These are phyloP conservation scores for Quadroppia sp. DNA, from an alignment of 2,888 invertebrate genomes.

Conservation along the genomic window DNA sequence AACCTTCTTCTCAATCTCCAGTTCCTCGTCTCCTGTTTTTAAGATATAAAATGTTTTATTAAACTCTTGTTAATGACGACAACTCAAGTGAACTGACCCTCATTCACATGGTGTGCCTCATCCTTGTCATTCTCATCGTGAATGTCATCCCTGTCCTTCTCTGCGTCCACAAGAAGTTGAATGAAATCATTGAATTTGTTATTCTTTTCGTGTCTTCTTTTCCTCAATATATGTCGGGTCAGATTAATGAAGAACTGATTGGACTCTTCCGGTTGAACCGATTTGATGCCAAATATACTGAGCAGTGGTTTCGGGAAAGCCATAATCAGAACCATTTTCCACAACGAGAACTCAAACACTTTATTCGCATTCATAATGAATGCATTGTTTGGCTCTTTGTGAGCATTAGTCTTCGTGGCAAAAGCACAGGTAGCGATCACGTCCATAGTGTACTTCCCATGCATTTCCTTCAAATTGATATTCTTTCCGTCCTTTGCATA, in stretches of 20 bases:
- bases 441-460: slow-evolving; percentile 61
- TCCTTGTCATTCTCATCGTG: not conserved
- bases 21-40: not conserved
- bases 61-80: not conserved
- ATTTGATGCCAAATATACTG: no score
- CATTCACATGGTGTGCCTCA: slow-evolving; percentile 35
- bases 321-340: no score
- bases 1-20: slow-evolving; percentile 24
- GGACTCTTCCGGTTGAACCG: no score
- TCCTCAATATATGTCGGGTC: slow-evolving; percentile 15
- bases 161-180: slow-evolving; percentile 37
- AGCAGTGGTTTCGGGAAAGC: no score
- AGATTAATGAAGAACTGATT: slow-evolving; percentile 33
- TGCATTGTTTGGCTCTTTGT: not conserved
- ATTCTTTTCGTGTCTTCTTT: not conserved
- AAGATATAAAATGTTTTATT: no score
- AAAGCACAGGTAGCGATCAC: slow-evolving; percentile 62
- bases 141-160: not conserved
- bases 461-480: not conserved
- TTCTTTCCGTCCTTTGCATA: slow-evolving; percentile 52
- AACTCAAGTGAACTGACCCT: not conserved
- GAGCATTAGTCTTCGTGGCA: slow-evolving; percentile 59
- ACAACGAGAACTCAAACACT: no score
- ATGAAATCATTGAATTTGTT: slow-evolving; percentile 40
- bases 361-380: no score